A percentile compares a stretch with the other conserved stretches of the same genome.
These are phyloP conservation scores for Bombus soroeensis DNA, from an alignment of 1,140 invertebrate species.

Conservation along the genomic window DNA sequence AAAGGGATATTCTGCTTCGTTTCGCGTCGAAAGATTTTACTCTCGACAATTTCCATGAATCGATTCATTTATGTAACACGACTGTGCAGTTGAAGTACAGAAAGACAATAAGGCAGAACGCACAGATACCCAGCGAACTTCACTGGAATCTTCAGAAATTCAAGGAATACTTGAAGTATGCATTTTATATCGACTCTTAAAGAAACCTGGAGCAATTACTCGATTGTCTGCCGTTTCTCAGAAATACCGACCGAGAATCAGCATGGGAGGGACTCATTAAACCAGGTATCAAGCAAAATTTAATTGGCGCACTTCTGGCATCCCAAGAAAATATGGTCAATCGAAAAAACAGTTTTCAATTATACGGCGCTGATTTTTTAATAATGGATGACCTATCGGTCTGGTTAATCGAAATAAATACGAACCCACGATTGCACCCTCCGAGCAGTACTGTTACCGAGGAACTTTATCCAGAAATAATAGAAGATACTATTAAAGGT, in stretches of 20 bases:
- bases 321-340: conserved; percentile 93
- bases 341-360: conserved; percentile 92
- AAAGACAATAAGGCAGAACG: conserved; percentile 89
- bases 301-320: conserved; percentile 93
- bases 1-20: conserved; percentile 93
- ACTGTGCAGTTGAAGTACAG: conserved; percentile 96
- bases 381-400: conserved; percentile 92
- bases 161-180: conserved; percentile 78
- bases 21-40: conserved; percentile 96
- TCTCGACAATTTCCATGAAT: conserved; percentile 94
- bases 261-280: conserved; percentile 93
- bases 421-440: conserved; percentile 91
- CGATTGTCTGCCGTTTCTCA: conserved; percentile 90
- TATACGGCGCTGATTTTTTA: conserved; percentile 97
- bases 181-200: conserved; percentile 66
- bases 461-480: conserved; percentile 90
- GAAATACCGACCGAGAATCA: conserved; percentile 70
- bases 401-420: conserved; percentile 97
- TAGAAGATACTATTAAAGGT: conserved; percentile 96
- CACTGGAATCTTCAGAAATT: conserved; percentile 83
- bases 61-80: conserved; percentile 96
- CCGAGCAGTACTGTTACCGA: conserved; percentile 91
- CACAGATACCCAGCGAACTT: conserved; percentile 87
- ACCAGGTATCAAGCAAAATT: conserved; percentile 94
- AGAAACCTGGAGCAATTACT: neutral